Conservation (phyloP, 2,113 vertebrate genomes). For the Macrotis lagotis region DNA sequence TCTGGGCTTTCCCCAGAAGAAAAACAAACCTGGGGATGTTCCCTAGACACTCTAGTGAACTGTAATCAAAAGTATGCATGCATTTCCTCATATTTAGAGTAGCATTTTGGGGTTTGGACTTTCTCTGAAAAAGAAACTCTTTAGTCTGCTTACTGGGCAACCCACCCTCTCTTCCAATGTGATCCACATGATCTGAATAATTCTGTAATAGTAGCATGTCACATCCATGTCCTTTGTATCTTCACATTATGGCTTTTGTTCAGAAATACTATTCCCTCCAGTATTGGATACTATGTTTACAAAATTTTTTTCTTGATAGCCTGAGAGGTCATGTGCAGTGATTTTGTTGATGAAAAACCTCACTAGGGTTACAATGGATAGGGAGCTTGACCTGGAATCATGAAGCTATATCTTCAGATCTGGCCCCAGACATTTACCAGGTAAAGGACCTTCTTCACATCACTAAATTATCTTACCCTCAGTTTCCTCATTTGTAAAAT, state of each 20-base stretch:
- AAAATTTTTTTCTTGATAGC: background rate
- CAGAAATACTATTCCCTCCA: background rate
- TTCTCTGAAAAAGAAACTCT: background rate
- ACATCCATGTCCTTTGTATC: background rate
- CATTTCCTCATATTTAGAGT: background rate
- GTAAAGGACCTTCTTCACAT: background rate
- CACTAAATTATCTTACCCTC: background rate
- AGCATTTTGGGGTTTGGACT: background rate
- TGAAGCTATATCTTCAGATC: background rate
- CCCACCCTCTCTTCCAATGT: background rate
- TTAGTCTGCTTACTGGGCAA: background rate
- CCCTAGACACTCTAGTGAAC: no score
- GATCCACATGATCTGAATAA: background rate
- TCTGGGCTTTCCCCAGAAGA: background rate
- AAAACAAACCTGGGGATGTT: background rate
- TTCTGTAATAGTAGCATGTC: background rate
- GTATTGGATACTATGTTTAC: background rate
- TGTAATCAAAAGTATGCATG: no score
- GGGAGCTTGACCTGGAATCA: background rate
- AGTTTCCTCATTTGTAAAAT: background rate
- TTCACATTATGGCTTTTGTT: background rate
- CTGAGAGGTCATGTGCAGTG: background rate
- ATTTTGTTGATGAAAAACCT: background rate
- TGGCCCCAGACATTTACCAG: background rate
- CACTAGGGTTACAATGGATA: background rate